Base-by-base conservation (phyloP, 2,888 invertebrate species). In the Mycalesis mineus region DNA sequence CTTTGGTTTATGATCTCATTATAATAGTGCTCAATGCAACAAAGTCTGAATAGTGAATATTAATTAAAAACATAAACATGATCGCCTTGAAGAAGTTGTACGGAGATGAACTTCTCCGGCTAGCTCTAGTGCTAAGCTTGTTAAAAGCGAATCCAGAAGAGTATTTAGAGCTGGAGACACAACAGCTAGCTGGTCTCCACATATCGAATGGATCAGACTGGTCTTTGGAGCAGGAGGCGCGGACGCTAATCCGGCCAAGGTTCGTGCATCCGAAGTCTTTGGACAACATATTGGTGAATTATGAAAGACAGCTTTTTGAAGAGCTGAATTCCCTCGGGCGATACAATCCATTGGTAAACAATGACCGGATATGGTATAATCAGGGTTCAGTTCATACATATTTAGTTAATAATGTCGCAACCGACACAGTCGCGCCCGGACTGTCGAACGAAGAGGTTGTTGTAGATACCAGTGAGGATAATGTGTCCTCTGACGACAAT, bases 51-150 rank as follows among this genome's bases (percentile, higher is more conserved):
- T 62, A 66, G 66, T 56, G 57, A 14, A 13, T 15, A 45, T 28
- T 14, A 29, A 31, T 29, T 28, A 15, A 31, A 45, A 42, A 52
- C 50, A 56, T 40, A 52, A 71, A 48, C 22, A 96, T 96, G 96
- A 91, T 96, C 85, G 94, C 94, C 70, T 84, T 95, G 70, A 96
- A 96, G 88, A 96, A 96, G 81, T 86, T 95, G 47, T 95, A 95
- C 72, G 93, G 95, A 51, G 95, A 95, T 78, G 96, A 96, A 88
- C 88, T 96, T 72, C 83, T 97, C 65, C 93, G 96, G 79, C 87
- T 96, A 68, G 94, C 97, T 67, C 80, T 97, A 78, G 91, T 97
- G 67, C 88, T 97, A 71, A 94, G 96, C 79, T 90, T 97, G 65
- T 81, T 97, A 55, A 92, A 95, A 68, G 93, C 94, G 11, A 94